Conservation (phyloP, 2,888 invertebrate genomes). For the Habrosyne pyritoides region DNA sequence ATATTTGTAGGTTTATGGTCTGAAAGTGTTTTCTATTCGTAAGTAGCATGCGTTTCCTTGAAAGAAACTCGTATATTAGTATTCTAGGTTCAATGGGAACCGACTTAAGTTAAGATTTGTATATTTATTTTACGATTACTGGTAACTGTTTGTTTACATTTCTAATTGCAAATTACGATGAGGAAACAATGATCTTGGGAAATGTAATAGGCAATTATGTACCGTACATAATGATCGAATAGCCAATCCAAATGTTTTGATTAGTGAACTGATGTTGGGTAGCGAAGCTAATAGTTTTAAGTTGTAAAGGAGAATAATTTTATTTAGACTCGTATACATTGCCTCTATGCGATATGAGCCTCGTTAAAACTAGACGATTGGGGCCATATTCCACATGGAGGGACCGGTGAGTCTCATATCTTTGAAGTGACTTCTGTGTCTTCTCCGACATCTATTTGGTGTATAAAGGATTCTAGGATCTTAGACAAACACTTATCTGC, state of each 20-base stretch:
- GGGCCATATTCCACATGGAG: no score
- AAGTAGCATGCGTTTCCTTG: constrained; percentile 10
- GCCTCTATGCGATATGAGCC: no score
- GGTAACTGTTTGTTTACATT: constrained; percentile 19
- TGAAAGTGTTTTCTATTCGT: neutral
- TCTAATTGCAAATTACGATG: constrained; percentile 16
- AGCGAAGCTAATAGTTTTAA: neutral
- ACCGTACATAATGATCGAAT: neutral
- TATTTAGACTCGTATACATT: no score
- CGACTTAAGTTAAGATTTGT: constrained; percentile 6
- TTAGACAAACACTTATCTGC: no score
- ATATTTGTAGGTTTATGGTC: constrained; percentile 1
- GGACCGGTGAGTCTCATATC: no score
- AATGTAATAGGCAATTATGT: neutral
- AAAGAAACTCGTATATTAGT: constrained; percentile 12
- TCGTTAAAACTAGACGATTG: no score
- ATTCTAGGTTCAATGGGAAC: constrained; percentile 10
- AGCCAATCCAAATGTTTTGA: neutral
- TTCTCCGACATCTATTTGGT: no score
- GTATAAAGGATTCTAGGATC: no score
- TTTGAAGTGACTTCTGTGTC: no score
- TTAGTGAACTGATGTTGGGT: neutral
- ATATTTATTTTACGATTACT: constrained; percentile 19
- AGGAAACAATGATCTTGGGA: neutral
- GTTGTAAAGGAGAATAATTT: no score